These are phyloP conservation scores for Ellobium chinense DNA, from an alignment of 2,888 invertebrate genomes.

Conservation along the genomic window DNA sequence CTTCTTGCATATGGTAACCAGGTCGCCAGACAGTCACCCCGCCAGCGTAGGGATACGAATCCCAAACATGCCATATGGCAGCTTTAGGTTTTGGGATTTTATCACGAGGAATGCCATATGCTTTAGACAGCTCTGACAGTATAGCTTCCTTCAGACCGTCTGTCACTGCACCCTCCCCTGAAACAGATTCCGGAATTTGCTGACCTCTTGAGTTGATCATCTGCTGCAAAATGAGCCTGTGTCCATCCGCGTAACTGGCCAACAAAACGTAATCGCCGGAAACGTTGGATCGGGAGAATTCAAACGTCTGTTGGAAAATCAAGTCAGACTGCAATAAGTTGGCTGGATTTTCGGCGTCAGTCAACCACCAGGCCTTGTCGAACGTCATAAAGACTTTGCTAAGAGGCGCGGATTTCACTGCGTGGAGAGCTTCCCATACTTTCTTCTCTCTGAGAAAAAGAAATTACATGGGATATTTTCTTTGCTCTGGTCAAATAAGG, in stretches of 20 bases:
- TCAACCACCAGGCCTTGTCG: not conserved
- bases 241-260: not conserved
- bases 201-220: not conserved
- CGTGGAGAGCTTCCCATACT: not conserved
- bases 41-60: slow-evolving; percentile 3
- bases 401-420: not conserved
- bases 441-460: not conserved
- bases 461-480: no score
- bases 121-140: not conserved
- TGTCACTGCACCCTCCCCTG: not conserved
- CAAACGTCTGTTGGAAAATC: not conserved
- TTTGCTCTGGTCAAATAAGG: no score
- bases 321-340: not conserved
- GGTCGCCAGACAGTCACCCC: not conserved
- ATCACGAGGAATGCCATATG: not conserved
- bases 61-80: not conserved
- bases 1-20: not conserved
- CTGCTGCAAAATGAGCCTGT: no score
- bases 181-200: not conserved
- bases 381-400: slow-evolving; percentile 3
- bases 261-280: not conserved
- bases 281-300: not conserved
- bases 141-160: not conserved
- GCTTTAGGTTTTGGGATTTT: not conserved
- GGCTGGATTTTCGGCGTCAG: not conserved